Conservation (phyloP, 2,113 vertebrate species). For the Oreochromis niloticus region DNA sequence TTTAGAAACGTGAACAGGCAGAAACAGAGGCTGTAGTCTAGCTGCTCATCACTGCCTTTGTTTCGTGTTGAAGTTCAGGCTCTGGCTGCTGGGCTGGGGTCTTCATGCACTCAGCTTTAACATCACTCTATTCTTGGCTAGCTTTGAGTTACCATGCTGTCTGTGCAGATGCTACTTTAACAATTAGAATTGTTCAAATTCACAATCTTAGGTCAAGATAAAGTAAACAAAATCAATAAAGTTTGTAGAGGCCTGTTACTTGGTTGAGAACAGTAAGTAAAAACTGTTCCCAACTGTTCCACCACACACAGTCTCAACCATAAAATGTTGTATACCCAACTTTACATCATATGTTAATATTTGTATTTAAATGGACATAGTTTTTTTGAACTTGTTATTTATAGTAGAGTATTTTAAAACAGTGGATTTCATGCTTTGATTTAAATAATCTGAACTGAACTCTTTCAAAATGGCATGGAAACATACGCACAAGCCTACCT, state of each 20-base stretch:
- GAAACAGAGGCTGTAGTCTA: neutral
- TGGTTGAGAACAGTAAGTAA: neutral
- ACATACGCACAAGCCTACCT: neutral
- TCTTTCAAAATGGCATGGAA: neutral
- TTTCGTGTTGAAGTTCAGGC: neutral
- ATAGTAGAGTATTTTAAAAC: neutral
- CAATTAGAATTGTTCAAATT: neutral
- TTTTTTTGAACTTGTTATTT: neutral
- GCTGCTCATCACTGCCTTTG: neutral
- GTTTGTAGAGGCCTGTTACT: neutral
- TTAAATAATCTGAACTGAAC: neutral
- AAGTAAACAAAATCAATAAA: neutral
- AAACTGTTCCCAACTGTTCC: neutral
- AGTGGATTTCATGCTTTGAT: neutral
- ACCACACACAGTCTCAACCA: neutral
- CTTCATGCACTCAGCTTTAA: neutral
- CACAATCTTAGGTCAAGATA: neutral
- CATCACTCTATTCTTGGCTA: neutral
- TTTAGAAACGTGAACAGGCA: neutral
- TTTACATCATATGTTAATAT: neutral
- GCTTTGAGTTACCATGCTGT: neutral
- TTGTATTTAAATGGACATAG: neutral
- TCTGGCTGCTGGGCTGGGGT: neutral
- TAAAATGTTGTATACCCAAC: neutral
- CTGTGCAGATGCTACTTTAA: neutral